Base-by-base conservation (phyloP, 2,113 vertebrate genomes). In the Sclerurus mexicanus region DNA sequence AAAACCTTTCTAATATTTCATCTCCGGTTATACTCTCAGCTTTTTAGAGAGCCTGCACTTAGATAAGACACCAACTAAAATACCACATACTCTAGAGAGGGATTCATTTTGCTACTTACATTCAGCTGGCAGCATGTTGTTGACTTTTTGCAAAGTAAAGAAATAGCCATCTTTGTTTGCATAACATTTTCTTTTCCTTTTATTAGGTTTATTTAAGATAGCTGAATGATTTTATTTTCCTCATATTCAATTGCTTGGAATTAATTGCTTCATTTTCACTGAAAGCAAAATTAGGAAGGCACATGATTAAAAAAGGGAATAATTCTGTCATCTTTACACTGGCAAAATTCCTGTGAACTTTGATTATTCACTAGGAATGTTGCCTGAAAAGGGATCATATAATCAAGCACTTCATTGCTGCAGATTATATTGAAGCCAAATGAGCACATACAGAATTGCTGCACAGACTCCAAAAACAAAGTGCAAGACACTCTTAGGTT, bases 1-100 rank as follows among this genome's bases (percentile, higher is more conserved):
- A 94, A 94, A 96, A 90, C 76, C 83, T 93, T 95, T 96, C 95
- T 94, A 97, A 93, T 93, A 96, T 97, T 96, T 93, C 86, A 95
- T 93, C 88, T 87, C 86, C 0, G 1, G 62, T 93, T 94, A 81
- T 72, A 69, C 37, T 88, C 22, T 80, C 50, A 46, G 85, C 83
- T 90, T 92, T 90, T 93, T 44, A 94, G 68, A 72, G 86, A 95
- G 88, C 27, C 49, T 92, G 66, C 35, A 50, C 66, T 85, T 77
- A 89, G 76, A 78, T 91, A 95, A 93, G 76, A 93, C 73, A 95
- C 66, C 52, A 76, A 63, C 72, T 66, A 47, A 86, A 85, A 83
- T 14, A 79, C 46, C 78, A 58, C 21, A 37, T 44, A 20, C 42
- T 67, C 47, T 17, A 83, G 52, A 71, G 79, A 75, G 40, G 52